Evolutionary conservation across 2,888 invertebrate species (phyloP), one percentile per base, ranked within the genome.

Genomic region (Diarsia dahlii): DNA sequence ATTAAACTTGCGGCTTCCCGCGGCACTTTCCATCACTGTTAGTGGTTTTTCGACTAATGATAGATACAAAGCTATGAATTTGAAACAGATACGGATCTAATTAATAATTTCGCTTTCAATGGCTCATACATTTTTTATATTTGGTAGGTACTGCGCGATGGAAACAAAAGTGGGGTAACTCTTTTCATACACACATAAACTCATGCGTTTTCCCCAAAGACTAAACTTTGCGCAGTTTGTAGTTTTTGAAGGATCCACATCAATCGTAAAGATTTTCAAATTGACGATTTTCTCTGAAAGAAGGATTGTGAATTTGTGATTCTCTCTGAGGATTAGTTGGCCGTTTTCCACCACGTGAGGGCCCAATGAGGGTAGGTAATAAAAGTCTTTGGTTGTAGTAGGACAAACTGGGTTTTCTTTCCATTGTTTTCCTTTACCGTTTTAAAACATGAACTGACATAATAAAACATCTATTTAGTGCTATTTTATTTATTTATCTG

Each of bases 1-100:
- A 82, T 82, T 84, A 82, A 82, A 76, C 72, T 72, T 80, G 82
- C 56, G 85, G 82, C 72, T 76, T 76, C 62, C 72, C 64, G 68
- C 60, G 54, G 63, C 81, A 69, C 50, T 73, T 81, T 84, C 81
- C 69, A 72, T 72, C 63, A 68, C 48, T 80, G 80, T 84, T 71
- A n/a, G 56, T 28, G 52, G 65, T 63, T 45, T 23, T 63, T 63
- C 63, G 23, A 46, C 71, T 85, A 78, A 84, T 82, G 62, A 79
- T 85, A 76, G 74, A 85, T 84, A 71, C 68, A 82, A 68, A 65
- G 28, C 65, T 54, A 71, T 65, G 58, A 69, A 23, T 73, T 79
- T 13, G 34, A 52, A 78, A 54, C 48, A 69, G 23, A 20, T 60
- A 63, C 34, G 62, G 20, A 13, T 39, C 13, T n/a, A 78, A 71